A percentile compares a stretch with the other conserved stretches of the same genome.
Conservation (phyloP, 2,797 vertebrate genomes). For the Acanthopagrus latus region DNA sequence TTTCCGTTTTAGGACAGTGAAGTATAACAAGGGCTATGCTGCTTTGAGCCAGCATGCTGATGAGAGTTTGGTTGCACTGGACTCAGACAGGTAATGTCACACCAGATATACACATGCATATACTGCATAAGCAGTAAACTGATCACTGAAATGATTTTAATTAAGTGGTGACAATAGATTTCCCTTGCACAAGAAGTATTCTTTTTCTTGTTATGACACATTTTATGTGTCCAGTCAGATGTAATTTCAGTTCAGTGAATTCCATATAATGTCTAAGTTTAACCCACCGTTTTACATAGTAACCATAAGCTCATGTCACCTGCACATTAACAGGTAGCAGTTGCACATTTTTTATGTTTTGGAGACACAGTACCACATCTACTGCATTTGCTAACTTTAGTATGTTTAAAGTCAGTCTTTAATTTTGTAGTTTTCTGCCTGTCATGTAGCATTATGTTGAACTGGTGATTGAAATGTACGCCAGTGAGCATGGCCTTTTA, state of each 20-base stretch:
- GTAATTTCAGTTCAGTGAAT: not conserved
- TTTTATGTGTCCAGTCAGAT: not conserved
- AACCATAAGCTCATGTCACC: not conserved
- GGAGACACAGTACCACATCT: not conserved
- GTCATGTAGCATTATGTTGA: not conserved
- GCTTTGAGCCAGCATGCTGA: constrained; percentile 93
- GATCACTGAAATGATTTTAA: not conserved
- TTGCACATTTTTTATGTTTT: not conserved
- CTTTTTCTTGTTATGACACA: not conserved
- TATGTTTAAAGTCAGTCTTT: not conserved
- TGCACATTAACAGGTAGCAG: not conserved
- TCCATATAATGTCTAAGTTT: not conserved
- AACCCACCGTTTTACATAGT: not conserved
- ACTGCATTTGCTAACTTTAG: not conserved
- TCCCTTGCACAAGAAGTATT: not conserved
- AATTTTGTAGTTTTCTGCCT: not conserved
- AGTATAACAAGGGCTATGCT: constrained; percentile 94
- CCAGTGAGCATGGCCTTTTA: not conserved
- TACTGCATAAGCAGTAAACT: not conserved
- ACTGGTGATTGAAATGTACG: not conserved
- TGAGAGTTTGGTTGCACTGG: constrained; percentile 91
- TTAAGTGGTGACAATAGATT: not conserved
- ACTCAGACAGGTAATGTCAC: constrained; percentile 93
- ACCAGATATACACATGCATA: not conserved
- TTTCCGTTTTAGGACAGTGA: constrained; percentile 85